A percentile compares a stretch with the other conserved stretches of the same genome.
Evolutionary conservation across 2,113 vertebrate species (phyloP).

Genomic region (Tragelaphus scriptus): DNA sequence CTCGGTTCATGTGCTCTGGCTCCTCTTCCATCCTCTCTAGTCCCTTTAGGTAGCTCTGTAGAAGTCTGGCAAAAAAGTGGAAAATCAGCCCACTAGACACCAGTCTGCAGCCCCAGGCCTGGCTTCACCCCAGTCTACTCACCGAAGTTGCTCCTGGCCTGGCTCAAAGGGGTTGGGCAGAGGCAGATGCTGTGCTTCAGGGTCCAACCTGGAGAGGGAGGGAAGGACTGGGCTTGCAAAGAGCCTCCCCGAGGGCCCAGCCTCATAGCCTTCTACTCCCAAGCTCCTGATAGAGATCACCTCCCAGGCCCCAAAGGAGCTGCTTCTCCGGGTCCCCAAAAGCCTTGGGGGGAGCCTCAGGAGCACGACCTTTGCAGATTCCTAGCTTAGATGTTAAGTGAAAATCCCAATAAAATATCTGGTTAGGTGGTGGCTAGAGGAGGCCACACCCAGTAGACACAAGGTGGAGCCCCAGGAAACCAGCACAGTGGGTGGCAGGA

Average conservation of each 20-base stretch:
- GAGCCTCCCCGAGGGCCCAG: not conserved
- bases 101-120: not conserved
- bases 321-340: not conserved
- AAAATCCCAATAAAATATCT: not conserved
- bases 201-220: slow-evolving; percentile 41
- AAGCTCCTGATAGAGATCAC: not conserved
- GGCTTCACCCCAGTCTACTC: slow-evolving; percentile 23
- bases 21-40: slow-evolving; percentile 69
- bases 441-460: not conserved
- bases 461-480: not conserved
- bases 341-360: not conserved
- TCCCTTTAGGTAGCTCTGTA: slow-evolving; percentile 79
- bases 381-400: not conserved
- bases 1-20: slow-evolving; percentile 78
- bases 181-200: not conserved
- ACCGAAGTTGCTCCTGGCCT: slow-evolving; percentile 64
- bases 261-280: not conserved
- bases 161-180: slow-evolving; percentile 67
- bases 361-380: slow-evolving; percentile 3
- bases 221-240: not conserved
- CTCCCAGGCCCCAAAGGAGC: not conserved
- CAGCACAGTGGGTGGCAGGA: not conserved
- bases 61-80: slow-evolving; percentile 73
- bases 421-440: not conserved
- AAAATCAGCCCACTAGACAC: not conserved